phyloP scores from a whole-genome alignment of 2,113 vertebrate species.

The Tauraco erythrolophus region DNA sequence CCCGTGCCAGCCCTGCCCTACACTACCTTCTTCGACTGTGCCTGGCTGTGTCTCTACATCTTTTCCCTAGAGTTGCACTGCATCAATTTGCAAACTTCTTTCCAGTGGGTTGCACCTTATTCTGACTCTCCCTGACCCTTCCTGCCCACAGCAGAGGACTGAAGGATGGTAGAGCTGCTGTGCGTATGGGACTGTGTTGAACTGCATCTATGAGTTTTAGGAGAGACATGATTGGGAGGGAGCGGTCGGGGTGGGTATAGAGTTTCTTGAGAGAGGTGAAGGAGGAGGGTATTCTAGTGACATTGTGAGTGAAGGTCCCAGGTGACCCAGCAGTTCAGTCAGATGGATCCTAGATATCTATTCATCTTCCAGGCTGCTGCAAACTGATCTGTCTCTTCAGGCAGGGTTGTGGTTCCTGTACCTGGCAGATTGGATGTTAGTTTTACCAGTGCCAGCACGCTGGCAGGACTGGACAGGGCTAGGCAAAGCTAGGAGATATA shows the following conservation, averaged over 20 bases:
- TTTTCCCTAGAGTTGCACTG: background rate
- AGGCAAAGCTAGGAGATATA: background rate
- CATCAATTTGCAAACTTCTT: background rate
- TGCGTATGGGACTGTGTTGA: accelerated
- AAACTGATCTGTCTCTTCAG: background rate
- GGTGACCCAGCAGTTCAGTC: background rate
- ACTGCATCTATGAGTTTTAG: background rate
- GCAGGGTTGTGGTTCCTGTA: background rate
- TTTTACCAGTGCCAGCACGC: background rate
- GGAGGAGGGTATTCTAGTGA: background rate
- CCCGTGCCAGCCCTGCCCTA: background rate
- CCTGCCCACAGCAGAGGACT: background rate
- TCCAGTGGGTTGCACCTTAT: background rate
- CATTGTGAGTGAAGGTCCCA: background rate
- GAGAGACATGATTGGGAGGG: background rate
- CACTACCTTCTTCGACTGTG: background rate
- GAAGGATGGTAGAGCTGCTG: background rate
- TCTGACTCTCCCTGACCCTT: background rate
- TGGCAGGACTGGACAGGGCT: background rate
- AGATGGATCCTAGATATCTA: background rate
- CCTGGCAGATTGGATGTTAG: background rate
- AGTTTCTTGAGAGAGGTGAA: background rate
- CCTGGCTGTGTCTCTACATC: background rate
- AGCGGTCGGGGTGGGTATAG: background rate
- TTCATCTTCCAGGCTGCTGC: background rate